Evolutionary conservation across 2,113 vertebrate species (phyloP).

Genomic region (Formicarius rufipectus): DNA sequence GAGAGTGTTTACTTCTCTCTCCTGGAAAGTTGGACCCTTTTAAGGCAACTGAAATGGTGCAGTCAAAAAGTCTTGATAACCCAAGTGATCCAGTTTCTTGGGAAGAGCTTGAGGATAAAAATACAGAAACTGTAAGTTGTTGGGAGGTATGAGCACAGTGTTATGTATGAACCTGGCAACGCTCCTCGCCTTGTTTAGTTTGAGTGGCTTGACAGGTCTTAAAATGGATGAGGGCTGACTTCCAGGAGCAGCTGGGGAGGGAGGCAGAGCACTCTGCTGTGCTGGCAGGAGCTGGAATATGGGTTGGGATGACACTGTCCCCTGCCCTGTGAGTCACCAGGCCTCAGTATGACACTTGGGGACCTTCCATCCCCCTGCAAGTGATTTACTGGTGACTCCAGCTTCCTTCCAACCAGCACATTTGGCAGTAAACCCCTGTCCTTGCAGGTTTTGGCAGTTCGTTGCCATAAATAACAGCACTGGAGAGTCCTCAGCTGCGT

Average conservation of each 20-base stretch:
- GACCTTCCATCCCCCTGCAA: background rate
- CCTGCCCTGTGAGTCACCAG: background rate
- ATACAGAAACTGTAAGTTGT: background rate
- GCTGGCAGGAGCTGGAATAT: fast-evolving
- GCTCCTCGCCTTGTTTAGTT: background rate
- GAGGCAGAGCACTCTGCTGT: background rate
- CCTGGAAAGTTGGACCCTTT: background rate
- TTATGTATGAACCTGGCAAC: background rate
- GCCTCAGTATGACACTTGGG: background rate
- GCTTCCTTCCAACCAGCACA: background rate
- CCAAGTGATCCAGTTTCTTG: background rate
- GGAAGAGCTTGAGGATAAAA: background rate
- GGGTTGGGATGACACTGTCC: background rate
- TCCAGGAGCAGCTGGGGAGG: background rate
- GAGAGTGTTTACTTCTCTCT: background rate
- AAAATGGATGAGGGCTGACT: background rate
- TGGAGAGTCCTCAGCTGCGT: background rate
- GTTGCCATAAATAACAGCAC: background rate
- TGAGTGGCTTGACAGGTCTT: background rate
- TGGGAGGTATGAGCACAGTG: background rate
- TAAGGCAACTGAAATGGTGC: background rate
- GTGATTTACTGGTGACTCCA: background rate
- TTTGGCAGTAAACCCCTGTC: fast-evolving
- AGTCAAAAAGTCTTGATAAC: background rate
- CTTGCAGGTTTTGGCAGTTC: background rate